phyloP scores from a whole-genome alignment of 2,113 vertebrate genomes.

The Pedionomus torquatus region DNA sequence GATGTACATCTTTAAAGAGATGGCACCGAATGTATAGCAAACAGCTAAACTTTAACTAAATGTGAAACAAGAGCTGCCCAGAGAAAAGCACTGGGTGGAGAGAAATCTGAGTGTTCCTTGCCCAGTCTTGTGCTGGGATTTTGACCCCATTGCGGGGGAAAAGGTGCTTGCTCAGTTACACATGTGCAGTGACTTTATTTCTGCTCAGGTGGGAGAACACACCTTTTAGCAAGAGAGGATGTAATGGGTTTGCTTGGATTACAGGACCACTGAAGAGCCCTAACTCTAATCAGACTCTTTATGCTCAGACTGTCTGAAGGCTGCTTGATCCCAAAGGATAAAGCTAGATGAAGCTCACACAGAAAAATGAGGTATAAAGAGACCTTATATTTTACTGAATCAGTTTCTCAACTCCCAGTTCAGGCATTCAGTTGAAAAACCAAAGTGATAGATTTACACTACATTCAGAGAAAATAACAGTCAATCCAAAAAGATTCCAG shows the following conservation, averaged over 20 bases:
- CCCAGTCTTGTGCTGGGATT: not conserved
- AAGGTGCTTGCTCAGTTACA: not conserved
- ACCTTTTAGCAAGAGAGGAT: not conserved
- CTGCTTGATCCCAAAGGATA: conserved; percentile 12
- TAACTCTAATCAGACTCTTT: not conserved
- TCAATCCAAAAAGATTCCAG: conserved; percentile 44
- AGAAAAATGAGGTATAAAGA: not conserved
- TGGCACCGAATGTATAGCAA: not conserved
- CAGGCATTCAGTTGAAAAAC: not conserved
- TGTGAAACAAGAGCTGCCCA: not conserved
- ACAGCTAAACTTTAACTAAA: conserved; percentile 9
- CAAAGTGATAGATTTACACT: not conserved
- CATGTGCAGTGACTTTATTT: not conserved
- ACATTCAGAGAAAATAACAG: conserved; percentile 46
- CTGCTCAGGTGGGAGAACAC: not conserved
- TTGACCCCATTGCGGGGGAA: not conserved
- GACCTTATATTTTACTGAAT: not conserved
- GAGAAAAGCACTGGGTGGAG: not conserved
- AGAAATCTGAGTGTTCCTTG: not conserved
- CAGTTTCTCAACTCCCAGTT: conserved; percentile 12
- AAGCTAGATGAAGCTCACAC: not conserved
- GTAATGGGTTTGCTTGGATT: not conserved
- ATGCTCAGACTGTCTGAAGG: not conserved
- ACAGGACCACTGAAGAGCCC: not conserved
- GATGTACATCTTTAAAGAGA: conserved; percentile 46